Evolutionary conservation across 2,888 invertebrate species (phyloP), one percentile per base, ranked within the genome.

Genomic region (Pyrochroa serraticornis): DNA sequence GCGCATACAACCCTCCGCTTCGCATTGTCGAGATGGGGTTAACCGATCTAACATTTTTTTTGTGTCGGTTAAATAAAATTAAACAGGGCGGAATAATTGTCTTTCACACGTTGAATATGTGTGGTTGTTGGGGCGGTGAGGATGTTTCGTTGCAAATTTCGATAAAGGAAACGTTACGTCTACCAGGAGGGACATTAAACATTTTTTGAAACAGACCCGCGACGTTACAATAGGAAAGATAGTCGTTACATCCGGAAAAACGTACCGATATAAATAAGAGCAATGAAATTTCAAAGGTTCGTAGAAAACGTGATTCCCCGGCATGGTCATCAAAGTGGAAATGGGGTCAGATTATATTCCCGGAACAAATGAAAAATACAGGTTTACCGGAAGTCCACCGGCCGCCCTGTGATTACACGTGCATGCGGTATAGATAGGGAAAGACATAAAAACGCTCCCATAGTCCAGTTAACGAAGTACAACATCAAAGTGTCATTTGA

Each of bases 281-380:
- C 53, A 58, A 62, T 62, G 52, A 62, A 55, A 50, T 62, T 62
- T 58, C 62, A 58, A 55, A 58, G 62, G 53, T 54, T 50, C 58
- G 53, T 51, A 48, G 54, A 58, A 43, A 45, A 57, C 62, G 62
- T 62, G 62, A 62, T 62, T 51, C 62, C 42, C 46, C 45, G 55
- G 55, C 62, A 51, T 58, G 55, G 58, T 47, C 62, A 58, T 58
- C 62, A 62, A 58, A 62, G 58, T 51, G 51, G 55, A 62, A 62
- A 62, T 53, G 52, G 52, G 51, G 47, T 50, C 51, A 41, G 58
- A 45, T 55, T 56, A 54, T 62, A 51, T 62, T 51, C 53, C 50
- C 51, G 52, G 56, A 51, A 62, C 58, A 58, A 61, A 61, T 62
- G 56, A 62, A 58, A 58, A 62, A 58, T 62, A 51, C 50, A 50